Base-by-base conservation (phyloP, 2,888 invertebrate species). In the Thecocarcelia acutangulata region DNA sequence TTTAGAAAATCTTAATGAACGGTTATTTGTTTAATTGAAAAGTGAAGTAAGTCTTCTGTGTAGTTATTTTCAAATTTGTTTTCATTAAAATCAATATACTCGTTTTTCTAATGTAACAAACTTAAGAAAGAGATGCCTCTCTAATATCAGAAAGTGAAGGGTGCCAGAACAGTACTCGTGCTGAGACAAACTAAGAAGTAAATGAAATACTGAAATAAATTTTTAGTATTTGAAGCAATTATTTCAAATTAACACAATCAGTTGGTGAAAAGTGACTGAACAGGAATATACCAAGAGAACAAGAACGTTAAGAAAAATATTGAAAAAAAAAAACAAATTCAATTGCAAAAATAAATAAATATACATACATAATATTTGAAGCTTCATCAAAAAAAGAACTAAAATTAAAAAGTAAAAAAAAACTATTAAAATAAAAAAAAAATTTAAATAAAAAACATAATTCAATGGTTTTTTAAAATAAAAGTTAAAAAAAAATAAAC, bases 241-340 rank as follows among this genome's bases (percentile, higher is more conserved):
- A 84, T 84, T 84, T 83, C 83, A 84, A 84, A 83, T 84, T 83
- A 83, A 81, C 84, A 83, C 77, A 78, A 80, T 85, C 84, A 85
- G 85, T 85, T 83, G 83, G 63, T 70, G 58, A 81, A 77, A 76
- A 81, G 83, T 69, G 76, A 75, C 58, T 75, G 79, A 83, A 80
- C 73, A 28, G 83, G 70, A 70, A 70, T 73, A 73, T 50, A 63
- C 74, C 37, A 56, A 74, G 28, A 17, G 24, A 19, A 77, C n/a
- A 8, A 40, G 9, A 33, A 33, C 3, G 33, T 33, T 33, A 33
- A 64, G 56, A 54, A 61, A 52, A 24, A 59, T 44, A 15, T 40
- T 11, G 21, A 46, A 69, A 44, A 19, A 37, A 28, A 48, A 59
- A 58, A 54, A 11, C 56, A 68, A 15, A 58, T 52, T 12, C 11